phyloP scores from a whole-genome alignment of 2,797 vertebrate genomes.

The Arrhamphus sclerolepis region DNA sequence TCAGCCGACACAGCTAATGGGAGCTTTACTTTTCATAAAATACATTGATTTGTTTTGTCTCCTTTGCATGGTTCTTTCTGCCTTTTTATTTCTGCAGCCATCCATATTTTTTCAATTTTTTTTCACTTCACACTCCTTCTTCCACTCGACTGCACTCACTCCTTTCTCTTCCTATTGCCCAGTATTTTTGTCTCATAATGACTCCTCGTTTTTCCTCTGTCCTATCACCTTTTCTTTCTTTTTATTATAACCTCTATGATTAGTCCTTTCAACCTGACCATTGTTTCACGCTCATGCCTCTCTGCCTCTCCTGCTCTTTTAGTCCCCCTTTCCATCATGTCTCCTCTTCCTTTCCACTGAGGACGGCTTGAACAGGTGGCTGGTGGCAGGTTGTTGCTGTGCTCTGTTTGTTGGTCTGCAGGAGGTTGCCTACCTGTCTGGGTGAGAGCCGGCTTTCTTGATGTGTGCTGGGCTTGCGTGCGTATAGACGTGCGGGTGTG shows the following conservation, averaged over 20 bases:
- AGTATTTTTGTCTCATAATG: constrained; percentile 8
- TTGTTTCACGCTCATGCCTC: constrained; percentile 47
- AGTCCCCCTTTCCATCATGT: constrained; percentile 53
- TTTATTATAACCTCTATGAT: constrained; percentile 58
- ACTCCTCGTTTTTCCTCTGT: constrained; percentile 9
- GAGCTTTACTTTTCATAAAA: constrained; percentile 41
- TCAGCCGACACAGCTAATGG: constrained; percentile 52
- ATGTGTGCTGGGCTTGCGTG: not conserved
- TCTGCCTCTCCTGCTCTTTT: constrained; percentile 31
- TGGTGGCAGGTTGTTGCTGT: constrained; percentile 68
- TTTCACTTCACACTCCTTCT: not conserved
- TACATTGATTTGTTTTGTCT: constrained; percentile 25
- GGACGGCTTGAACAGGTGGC: constrained; percentile 74
- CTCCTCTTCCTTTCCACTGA: constrained; percentile 48
- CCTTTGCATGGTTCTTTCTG: constrained; percentile 1
- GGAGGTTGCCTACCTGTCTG: constrained; percentile 60
- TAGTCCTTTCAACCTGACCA: constrained; percentile 31
- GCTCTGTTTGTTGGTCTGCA: constrained; percentile 71
- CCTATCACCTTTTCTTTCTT: constrained; percentile 35
- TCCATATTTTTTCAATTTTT: not conserved
- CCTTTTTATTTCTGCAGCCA: constrained; percentile 6
- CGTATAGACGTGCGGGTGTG: constrained; percentile 17
- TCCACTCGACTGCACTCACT: constrained; percentile 4
- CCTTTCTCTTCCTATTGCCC: constrained; percentile 15
- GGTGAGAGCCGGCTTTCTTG: constrained; percentile 30